Evolutionary conservation across 2,888 invertebrate genomes (phyloP).

Genomic region (Rhagonycha lutea): DNA sequence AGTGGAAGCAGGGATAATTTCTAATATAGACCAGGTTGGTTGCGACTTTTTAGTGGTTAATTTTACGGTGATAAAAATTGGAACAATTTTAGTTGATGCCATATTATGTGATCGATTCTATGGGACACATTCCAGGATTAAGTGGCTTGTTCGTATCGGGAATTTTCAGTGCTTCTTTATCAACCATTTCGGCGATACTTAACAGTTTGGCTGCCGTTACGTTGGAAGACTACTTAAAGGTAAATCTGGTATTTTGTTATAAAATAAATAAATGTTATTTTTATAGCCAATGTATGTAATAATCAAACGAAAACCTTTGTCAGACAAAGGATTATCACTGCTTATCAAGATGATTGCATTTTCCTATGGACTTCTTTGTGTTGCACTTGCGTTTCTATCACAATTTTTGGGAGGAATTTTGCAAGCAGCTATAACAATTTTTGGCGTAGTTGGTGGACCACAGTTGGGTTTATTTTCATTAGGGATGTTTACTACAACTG

Average conservation of each 20-base stretch:
- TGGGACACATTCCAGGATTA: conserved; percentile 75
- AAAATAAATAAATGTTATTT: not conserved
- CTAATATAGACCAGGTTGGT: conserved; percentile 70
- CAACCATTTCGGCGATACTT: conserved; percentile 88
- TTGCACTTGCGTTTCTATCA: conserved; percentile 82
- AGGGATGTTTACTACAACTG: conserved; percentile 79
- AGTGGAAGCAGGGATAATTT: conserved; percentile 62
- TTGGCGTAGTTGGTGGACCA: conserved; percentile 87
- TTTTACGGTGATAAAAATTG: not conserved
- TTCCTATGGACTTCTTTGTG: conserved; percentile 73
- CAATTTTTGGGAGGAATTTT: conserved; percentile 83
- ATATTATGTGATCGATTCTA: conserved; percentile 74
- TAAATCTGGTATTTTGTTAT: conserved; percentile 27
- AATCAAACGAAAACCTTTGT: conserved; percentile 49
- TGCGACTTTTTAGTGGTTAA: not conserved
- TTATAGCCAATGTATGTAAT: conserved; percentile 51
- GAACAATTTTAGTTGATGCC: conserved; percentile 64
- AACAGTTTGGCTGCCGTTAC: conserved; percentile 91
- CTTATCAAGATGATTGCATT: conserved; percentile 72
- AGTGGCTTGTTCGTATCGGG: conserved; percentile 90
- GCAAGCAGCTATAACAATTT: conserved; percentile 82
- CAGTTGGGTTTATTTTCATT: conserved; percentile 83
- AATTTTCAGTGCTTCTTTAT: conserved; percentile 88
- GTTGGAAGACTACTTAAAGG: conserved; percentile 81
- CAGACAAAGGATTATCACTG: conserved; percentile 56